Evolutionary conservation across 1,140 invertebrate species (phyloP), one percentile per base, ranked within the genome.

Genomic region (Fopius arisanus): DNA sequence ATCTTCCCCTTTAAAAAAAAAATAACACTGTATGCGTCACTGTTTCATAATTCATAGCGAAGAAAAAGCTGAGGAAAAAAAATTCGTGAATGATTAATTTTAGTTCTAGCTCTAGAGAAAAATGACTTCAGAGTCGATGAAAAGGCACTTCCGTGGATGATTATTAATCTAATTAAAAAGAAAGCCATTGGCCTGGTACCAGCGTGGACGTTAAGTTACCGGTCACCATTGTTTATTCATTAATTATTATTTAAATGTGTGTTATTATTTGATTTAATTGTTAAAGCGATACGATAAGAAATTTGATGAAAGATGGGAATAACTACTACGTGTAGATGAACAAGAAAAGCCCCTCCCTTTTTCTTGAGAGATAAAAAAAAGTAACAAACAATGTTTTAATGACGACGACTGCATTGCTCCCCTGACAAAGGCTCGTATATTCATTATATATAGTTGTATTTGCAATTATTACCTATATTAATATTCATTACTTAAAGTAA

Each of bases 341-440:
- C 29, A 67, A 43, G 37, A 59, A 70, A 21, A 33, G 12, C 9
- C 9, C 33, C 33, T 12, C 33, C 12, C 33, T 12, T 7, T 51
- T 51, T 51, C n/a, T 51, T 14, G 1, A 3, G 43, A 59, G 62
- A 63, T 28, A 71, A 75, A 67, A 40, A 54, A 62, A 75, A 73
- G 43, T 78, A 71, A 75, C 68, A 77, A 74, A 79, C 28, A 37
- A 70, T 78, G 67, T 78, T 81, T 80, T 82, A 82, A 82, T 78
- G 78, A 83, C 67, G 81, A 82, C 81, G 80, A 83, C 81, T 83
- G 79, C 78, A 80, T 82, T 81, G 76, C 77, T 82, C 81, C 79
- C 79, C 72, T 81, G 78, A 84, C 80, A 82, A 86, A 86, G 78
- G 81, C 83, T 86, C 79, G 80, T 82, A 83, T 83, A 83, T 82